Percentiles rank a stretch among this genome's conserved stretches.
Evolutionary conservation across 2,113 vertebrate genomes (phyloP).

Genomic region (Willisornis vidua): DNA sequence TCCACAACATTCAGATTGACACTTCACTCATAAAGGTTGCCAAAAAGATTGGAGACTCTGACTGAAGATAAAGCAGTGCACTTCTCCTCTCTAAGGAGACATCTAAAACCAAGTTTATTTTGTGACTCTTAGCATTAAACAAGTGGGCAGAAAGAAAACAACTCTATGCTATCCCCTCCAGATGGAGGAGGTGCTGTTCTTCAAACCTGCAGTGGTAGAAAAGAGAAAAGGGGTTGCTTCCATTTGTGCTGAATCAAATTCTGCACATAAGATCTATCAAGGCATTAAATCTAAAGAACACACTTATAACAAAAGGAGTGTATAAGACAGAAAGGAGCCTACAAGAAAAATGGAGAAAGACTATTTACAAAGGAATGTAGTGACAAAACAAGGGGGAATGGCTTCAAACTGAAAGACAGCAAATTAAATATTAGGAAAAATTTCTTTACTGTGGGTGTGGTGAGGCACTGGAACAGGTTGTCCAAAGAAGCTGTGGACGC

Average conservation of each 20-base stretch:
- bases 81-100: background rate
- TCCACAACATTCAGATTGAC: no score
- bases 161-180: background rate
- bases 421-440: background rate
- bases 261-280: background rate
- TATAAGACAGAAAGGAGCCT: background rate
- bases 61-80: background rate
- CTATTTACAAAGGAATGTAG: background rate
- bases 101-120: background rate
- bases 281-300: background rate
- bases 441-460: background rate
- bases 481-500: background rate
- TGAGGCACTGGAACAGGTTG: background rate
- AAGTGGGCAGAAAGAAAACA: background rate
- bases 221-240: background rate
- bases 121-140: background rate
- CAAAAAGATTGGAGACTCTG: background rate
- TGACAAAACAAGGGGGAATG: background rate
- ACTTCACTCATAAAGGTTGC: background rate
- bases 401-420: background rate
- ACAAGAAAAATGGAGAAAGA: background rate
- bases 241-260: background rate
- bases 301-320: background rate
- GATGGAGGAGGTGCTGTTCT: background rate
- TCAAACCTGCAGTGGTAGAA: background rate